These are phyloP conservation scores for Dysdera silvatica DNA, from an alignment of 1,140 invertebrate species.

Conservation along the genomic window DNA sequence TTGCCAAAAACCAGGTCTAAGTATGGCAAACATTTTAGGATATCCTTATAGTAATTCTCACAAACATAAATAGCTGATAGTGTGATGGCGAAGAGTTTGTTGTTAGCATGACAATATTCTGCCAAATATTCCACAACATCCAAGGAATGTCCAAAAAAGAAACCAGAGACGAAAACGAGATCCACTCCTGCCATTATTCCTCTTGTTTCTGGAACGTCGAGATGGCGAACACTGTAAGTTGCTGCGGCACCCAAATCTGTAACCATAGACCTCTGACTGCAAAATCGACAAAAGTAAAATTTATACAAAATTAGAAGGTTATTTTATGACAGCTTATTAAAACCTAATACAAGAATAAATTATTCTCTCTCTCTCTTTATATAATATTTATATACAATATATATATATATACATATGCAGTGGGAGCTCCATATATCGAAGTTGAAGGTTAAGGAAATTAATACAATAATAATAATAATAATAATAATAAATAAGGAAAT, in stretches of 20 bases:
- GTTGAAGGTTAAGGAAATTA: too few species aligned
- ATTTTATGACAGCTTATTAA: too few species aligned
- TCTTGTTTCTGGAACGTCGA: background rate
- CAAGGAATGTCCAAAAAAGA: constrained; percentile 8
- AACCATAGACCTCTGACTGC: constrained; percentile 1
- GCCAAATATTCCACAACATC: background rate
- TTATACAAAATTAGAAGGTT: too few species aligned
- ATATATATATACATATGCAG: too few species aligned
- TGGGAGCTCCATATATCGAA: too few species aligned
- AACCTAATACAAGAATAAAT: too few species aligned
- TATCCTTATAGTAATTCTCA: background rate
- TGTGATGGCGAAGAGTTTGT: constrained; percentile 3
- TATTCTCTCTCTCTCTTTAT: too few species aligned
- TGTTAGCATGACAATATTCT: background rate
- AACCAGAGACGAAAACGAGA: constrained; percentile 6
- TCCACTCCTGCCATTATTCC: background rate
- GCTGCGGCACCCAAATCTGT: background rate
- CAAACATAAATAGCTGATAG: constrained; percentile 18
- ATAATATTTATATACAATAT: too few species aligned
- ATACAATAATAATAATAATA: too few species aligned
- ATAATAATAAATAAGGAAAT: too few species aligned
- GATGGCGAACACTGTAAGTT: background rate
- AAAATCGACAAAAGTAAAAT: too few species aligned
- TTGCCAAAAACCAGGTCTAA: constrained; percentile 11
- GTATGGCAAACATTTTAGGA: background rate